Percentiles rank a stretch among this genome's conserved stretches.
These are phyloP conservation scores for Pristis pectinata DNA, from an alignment of 2,797 vertebrate species.

Conservation along the genomic window DNA sequence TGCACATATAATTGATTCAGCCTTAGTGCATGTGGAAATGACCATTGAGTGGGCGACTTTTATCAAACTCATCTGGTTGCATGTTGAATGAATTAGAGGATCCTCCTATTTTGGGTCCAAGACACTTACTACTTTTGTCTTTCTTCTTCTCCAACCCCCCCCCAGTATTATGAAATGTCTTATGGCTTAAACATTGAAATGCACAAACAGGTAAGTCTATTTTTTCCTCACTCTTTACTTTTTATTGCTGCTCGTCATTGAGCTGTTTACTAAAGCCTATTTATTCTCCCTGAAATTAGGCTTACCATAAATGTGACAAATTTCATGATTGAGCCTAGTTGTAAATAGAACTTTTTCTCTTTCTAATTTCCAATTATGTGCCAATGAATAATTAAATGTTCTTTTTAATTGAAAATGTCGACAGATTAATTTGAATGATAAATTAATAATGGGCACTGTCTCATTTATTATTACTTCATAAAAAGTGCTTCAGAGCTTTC, in stretches of 20 bases:
- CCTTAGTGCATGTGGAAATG: neutral
- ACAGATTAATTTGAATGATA: constrained; percentile 36
- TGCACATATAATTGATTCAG: neutral
- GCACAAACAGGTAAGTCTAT: constrained; percentile 60
- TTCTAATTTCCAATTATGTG: constrained; percentile 28
- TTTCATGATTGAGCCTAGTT: constrained; percentile 18
- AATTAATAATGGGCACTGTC: constrained; percentile 33
- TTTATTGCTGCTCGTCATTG: neutral
- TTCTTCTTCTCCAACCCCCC: constrained; percentile 40
- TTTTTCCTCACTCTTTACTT: no score
- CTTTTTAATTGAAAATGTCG: constrained; percentile 33
- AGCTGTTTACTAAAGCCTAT: neutral
- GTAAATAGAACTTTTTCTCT: constrained; percentile 32
- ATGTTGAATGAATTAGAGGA: neutral
- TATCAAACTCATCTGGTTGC: neutral
- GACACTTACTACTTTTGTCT: neutral
- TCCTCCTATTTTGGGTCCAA: neutral
- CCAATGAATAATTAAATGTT: constrained; percentile 33
- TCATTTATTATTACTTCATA: constrained; percentile 32
- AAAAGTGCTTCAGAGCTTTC: constrained; percentile 30
- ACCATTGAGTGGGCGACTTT: neutral
- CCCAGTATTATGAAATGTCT: constrained; percentile 66
- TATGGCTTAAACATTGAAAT: constrained; percentile 64
- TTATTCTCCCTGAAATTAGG: constrained; percentile 17
- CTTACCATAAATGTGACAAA: constrained; percentile 10